Conservation (phyloP, 1,140 invertebrate genomes). For the Drosophila kohkoa region DNA sequence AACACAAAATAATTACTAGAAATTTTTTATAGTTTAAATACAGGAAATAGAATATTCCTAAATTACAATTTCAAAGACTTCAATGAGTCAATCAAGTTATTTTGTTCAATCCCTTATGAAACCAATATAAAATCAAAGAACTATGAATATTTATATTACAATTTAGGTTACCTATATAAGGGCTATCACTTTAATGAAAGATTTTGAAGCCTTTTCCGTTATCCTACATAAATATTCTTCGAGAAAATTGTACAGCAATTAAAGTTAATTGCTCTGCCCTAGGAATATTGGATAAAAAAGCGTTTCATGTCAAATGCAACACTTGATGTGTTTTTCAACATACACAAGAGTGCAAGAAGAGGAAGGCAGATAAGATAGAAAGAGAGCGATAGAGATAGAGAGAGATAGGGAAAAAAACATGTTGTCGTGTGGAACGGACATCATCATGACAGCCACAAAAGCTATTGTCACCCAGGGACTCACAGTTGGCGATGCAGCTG, state of each 20-base stretch:
- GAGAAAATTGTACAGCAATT: constrained; percentile 32
- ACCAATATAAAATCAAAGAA: no score
- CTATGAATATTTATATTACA: not conserved
- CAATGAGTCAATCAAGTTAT: no score
- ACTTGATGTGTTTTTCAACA: constrained; percentile 63
- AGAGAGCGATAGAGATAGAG: constrained; percentile 12
- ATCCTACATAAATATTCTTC: not conserved
- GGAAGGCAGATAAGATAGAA: constrained; percentile 10
- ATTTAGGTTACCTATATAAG: not conserved
- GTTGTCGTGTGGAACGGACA: constrained; percentile 32
- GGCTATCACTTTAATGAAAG: no score
- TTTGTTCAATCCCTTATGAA: no score
- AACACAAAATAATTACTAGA: no score
- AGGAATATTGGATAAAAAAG: constrained; percentile 33
- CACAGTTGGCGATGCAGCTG: not conserved
- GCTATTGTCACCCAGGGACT: constrained; percentile 43
- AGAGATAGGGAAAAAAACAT: not conserved
- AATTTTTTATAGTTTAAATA: no score
- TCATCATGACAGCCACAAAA: constrained; percentile 56
- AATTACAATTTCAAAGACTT: no score
- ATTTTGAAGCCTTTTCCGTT: no score
- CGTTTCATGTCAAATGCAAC: constrained; percentile 53
- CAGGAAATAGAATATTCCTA: no score
- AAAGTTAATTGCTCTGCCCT: constrained; percentile 49
- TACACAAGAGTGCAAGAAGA: constrained; percentile 35